Conservation (phyloP, 2,113 vertebrate species). For the Anguilla japonica region DNA sequence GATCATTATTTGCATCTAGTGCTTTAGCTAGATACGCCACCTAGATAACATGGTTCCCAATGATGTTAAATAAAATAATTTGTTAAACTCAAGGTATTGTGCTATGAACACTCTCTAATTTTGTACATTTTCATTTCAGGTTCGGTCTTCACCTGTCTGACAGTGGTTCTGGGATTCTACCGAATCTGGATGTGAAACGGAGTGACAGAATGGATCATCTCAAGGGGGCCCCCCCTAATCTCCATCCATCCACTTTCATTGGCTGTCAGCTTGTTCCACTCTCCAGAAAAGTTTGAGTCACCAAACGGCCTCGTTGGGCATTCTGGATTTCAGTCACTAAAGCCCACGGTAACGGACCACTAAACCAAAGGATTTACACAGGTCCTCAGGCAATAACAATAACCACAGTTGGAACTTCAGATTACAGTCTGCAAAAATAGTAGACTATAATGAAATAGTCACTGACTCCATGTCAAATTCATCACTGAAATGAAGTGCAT, state of each 20-base stretch:
- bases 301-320: background rate
- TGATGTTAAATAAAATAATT: no score
- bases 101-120: background rate
- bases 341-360: background rate
- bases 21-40: no score
- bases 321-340: background rate
- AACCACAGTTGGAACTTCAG: background rate
- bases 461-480: background rate
- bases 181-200: slow-evolving; percentile 71
- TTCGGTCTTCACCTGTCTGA: slow-evolving; percentile 75
- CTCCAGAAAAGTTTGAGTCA: background rate
- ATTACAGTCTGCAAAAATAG: background rate
- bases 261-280: background rate
- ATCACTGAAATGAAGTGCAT: background rate
- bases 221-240: background rate
- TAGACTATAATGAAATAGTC: background rate
- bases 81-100: no score
- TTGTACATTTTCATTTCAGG: slow-evolving; percentile 51
- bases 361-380: background rate
- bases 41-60: no score
- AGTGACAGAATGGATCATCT: background rate
- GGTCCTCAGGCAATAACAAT: background rate
- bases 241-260: background rate
- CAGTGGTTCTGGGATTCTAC: slow-evolving; percentile 72
- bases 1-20: no score